Evolutionary conservation across 2,797 vertebrate species (phyloP).

Genomic region (Glyptemys insculpta): DNA sequence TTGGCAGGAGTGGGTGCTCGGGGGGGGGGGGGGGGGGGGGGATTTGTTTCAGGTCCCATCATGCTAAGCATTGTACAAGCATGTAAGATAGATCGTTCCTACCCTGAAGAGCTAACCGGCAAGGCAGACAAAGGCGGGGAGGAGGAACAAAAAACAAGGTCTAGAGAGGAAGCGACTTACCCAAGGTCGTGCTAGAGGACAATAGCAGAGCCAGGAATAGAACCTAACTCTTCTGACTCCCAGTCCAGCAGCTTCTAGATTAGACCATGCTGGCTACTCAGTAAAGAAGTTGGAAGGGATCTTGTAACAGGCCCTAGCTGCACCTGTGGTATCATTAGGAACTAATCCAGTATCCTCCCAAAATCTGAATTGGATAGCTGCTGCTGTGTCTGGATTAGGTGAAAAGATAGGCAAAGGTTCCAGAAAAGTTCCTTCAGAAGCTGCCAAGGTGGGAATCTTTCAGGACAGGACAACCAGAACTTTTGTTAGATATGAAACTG

Average conservation of each 20-base stretch:
- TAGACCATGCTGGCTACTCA: not conserved
- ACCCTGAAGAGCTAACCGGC: not conserved
- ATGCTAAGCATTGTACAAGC: too few species aligned
- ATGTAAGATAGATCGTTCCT: too few species aligned
- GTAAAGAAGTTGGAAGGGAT: not conserved
- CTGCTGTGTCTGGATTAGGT: not conserved
- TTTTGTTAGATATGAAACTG: slow-evolving; percentile 6
- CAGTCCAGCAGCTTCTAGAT: not conserved
- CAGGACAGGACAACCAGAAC: not conserved
- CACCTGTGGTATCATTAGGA: not conserved
- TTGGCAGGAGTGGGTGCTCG: too few species aligned
- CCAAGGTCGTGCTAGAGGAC: rapidly evolving
- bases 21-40: too few species aligned
- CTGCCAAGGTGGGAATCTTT: not conserved
- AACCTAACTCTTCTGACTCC: not conserved
- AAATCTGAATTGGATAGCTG: not conserved
- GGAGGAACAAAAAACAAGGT: not conserved
- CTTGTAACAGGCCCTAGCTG: not conserved
- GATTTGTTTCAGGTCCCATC: too few species aligned
- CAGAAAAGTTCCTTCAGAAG: not conserved
- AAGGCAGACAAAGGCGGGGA: not conserved
- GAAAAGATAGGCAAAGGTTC: rapidly evolving
- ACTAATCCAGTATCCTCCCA: not conserved
- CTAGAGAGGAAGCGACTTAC: not conserved
- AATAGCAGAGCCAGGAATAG: not conserved